Base-by-base conservation (phyloP, 2,888 invertebrate species). In the Apomyelois bistriatella region DNA sequence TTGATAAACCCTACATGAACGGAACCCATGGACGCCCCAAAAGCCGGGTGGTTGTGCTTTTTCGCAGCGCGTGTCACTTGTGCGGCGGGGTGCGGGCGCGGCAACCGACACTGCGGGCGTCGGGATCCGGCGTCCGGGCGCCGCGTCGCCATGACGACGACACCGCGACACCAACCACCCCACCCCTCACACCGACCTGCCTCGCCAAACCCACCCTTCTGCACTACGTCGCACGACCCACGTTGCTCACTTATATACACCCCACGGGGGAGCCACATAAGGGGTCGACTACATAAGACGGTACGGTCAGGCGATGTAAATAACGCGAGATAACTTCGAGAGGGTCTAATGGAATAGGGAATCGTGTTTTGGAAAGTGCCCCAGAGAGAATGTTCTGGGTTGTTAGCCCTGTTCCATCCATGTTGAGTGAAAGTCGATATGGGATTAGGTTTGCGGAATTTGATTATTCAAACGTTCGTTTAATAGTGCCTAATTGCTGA, bases 91-190 rank as follows among this genome's bases (percentile, higher is more conserved):
- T 64, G 80, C 70, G 81, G 77, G 89, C 83, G 90, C 84, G 88
- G 89, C 87, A 82, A 74, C 85, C 83, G 88, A 91, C 92, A 91
- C 92, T 87, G 89, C 90, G 90, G 92, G 88, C 87, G 89, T 88
- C 82, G 89, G 88, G 92, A 91, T 91, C 91, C 91, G 91, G 91
- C 91, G 92, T 78, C 92, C 90, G 91, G 91, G 88, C 81, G 90
- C 85, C 85, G 86, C 84, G 92, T 92, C 82, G 82, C 91, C 91
- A 91, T 91, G 86, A 82, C 91, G 79, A 92, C 92, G 85, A 86
- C 90, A 85, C 89, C 89, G 84, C 79, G 84, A 84, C 85, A 83
- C 86, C 83, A 76, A 68, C 74, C 70, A 64, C 70, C 57, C 57
- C 55, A 62, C 64, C 47, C 47, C 53, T 30, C 52, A 17, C 43